These are phyloP conservation scores for Epinephelus cyanopodus DNA, from an alignment of 2,113 vertebrate genomes.

Conservation along the genomic window DNA sequence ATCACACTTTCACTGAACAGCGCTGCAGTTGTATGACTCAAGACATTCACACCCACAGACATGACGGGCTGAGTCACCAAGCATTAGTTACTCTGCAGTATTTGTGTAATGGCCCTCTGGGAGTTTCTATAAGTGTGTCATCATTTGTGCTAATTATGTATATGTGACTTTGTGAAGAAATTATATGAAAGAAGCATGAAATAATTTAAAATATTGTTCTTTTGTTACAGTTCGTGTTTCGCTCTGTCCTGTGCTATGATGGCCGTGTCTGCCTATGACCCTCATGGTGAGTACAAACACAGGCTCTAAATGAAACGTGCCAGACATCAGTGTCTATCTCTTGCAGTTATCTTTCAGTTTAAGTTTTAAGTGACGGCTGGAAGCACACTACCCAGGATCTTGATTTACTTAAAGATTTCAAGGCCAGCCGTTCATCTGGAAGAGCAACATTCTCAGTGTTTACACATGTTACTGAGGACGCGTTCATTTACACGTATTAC, in stretches of 20 bases:
- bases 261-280: slow-evolving; percentile 85
- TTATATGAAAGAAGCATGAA: neutral
- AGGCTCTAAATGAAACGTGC: neutral
- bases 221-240: slow-evolving; percentile 85
- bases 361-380: neutral
- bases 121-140: neutral
- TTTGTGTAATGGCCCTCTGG: neutral
- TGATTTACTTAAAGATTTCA: neutral
- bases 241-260: slow-evolving; percentile 89
- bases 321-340: neutral
- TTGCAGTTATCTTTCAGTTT: neutral
- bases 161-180: neutral
- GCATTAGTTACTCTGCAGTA: neutral
- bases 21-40: neutral
- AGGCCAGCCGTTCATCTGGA: neutral
- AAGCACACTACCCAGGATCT: neutral
- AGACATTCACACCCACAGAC: neutral
- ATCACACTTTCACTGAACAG: neutral
- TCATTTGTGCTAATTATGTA: neutral
- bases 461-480: neutral
- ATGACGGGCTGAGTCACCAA: neutral
- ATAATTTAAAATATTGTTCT: neutral
- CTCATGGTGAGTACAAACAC: slow-evolving; percentile 80
- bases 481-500: neutral
- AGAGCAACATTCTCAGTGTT: neutral